Base-by-base conservation (phyloP, 2,113 vertebrate species). In the Sinocyclocheilus anophthalmus region DNA sequence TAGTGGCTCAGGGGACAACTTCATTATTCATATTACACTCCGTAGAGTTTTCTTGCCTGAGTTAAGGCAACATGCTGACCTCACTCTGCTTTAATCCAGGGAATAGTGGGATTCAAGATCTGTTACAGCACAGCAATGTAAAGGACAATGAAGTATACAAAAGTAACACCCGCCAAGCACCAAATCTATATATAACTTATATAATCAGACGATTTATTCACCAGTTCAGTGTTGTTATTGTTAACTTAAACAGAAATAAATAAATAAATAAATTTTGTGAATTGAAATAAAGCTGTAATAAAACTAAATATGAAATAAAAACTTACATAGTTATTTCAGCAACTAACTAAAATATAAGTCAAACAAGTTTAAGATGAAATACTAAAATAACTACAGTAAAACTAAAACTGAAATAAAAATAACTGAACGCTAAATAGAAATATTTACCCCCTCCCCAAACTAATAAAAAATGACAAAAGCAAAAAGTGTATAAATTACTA, bases 1-100 rank as follows among this genome's bases (percentile, higher is more conserved):
- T 85, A 63, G 80, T 11, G 84, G 87, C 91, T 90, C 92, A 55
- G 72, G 88, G 88, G 91, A 92, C 87, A 75, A 76, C 89, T 93
- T 89, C 81, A 87, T 93, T 92, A 92, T 90, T 89, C 87, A 85
- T 89, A 85, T 86, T 39, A 73, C 86, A 84, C 82, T 91, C 90
- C 89, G 76, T 22, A 67, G 75, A 89, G 93, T 87, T 89, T 80
- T 78, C 90, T 73, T 92, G 33, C 48, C 70, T 91, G 90, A 88
- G 89, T 92, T 92, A 90, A 84, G 85, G 20, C 70, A 84, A 77
- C 86, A 89, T 90, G 87, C 90, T 90, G 84, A 82, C 81, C 89
- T 90, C 79, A 90, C 90, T 89, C 89, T 65, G 86, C 84, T 87
- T 81, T 37, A 86, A 72, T 84, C 83, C 63, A 72, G 6, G 57